These are phyloP conservation scores for Watsonalla cultraria DNA, from an alignment of 2,888 invertebrate genomes.

Conservation along the genomic window DNA sequence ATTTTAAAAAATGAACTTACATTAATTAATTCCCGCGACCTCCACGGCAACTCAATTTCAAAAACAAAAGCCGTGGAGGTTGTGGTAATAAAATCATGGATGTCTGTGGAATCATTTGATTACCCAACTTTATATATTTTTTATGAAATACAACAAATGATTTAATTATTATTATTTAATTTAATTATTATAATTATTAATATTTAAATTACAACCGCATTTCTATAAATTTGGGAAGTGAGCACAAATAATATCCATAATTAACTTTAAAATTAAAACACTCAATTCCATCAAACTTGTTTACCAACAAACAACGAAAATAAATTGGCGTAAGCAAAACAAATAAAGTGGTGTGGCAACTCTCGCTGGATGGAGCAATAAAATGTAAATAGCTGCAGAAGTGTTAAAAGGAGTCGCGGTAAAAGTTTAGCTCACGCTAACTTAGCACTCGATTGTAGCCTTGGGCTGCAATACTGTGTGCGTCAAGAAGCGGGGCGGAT, in stretches of 20 bases:
- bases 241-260: background rate
- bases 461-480: constrained; percentile 22
- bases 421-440: constrained; percentile 61
- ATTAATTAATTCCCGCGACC: too few species aligned
- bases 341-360: constrained; percentile 53
- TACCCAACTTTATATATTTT: too few species aligned
- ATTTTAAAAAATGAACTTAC: too few species aligned
- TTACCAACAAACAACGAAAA: constrained; percentile 29
- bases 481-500: constrained; percentile 9
- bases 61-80: too few species aligned
- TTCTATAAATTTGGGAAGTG: too few species aligned
- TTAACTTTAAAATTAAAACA: constrained; percentile 11
- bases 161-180: too few species aligned
- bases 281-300: constrained; percentile 27
- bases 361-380: constrained; percentile 48
- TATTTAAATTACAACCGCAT: too few species aligned
- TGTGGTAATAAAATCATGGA: too few species aligned
- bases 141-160: too few species aligned
- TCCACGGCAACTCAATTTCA: too few species aligned
- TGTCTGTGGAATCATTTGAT: too few species aligned
- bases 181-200: too few species aligned
- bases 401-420: constrained; percentile 63
- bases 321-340: constrained; percentile 42
- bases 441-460: constrained; percentile 53
- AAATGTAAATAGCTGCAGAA: constrained; percentile 67